Evolutionary conservation across 2,113 vertebrate species (phyloP).

Genomic region (Sceloporus undulatus): DNA sequence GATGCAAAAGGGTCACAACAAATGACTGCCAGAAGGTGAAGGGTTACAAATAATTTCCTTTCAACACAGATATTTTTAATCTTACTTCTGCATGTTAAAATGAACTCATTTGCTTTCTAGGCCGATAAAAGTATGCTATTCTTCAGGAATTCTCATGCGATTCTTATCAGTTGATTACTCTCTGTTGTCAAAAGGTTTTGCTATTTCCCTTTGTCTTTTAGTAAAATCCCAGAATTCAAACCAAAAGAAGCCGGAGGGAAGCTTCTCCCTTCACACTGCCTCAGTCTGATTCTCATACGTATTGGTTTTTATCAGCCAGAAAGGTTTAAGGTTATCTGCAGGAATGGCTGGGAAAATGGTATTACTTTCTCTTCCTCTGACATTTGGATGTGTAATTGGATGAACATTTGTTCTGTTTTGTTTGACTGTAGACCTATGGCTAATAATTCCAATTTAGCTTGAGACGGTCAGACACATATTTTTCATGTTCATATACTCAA

Average conservation of each 20-base stretch:
- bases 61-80: not conserved
- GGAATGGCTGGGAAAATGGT: not conserved
- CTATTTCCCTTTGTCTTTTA: conserved; percentile 14
- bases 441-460: not conserved
- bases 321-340: not conserved
- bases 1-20: not conserved
- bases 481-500: not conserved
- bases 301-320: not conserved
- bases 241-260: not conserved
- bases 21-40: not conserved
- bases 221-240: not conserved
- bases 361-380: fast-evolving
- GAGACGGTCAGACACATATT: not conserved
- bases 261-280: not conserved
- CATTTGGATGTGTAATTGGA: not conserved
- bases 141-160: not conserved
- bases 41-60: not conserved
- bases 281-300: not conserved
- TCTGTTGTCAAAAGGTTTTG: not conserved
- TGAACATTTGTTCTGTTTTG: not conserved
- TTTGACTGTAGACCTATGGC: not conserved
- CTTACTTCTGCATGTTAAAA: conserved; percentile 8
- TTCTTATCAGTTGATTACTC: not conserved
- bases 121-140: not conserved
- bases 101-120: not conserved